Base-by-base conservation (phyloP, 2,888 invertebrate species). In the Coenonympha glycerion region DNA sequence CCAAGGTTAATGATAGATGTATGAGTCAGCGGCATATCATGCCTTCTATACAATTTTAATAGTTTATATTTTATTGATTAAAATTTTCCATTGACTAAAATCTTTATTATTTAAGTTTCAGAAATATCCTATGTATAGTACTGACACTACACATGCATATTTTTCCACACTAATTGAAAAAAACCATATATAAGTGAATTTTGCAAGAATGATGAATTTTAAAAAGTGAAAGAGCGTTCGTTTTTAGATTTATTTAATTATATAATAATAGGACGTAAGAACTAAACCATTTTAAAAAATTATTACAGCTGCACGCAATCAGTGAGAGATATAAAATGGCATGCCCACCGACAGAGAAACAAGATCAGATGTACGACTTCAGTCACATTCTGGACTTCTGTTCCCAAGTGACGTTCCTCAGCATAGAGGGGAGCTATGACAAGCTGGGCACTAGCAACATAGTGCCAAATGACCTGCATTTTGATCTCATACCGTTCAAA, bases 361-460 rank as follows among this genome's bases (percentile, higher is more conserved):
- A 90, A 18, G 94, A 95, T 64, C 92, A 92, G 61, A 91, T 92
- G 75, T 94, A 92, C 65, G 97, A 98, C 79, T 93, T 98, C 63
- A 95, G 96, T 57, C 96, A 97, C 67, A 92, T 97, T 1, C 76
- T 98, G 47, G 98, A 98, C 77, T 95, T 96, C 68, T 94, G 93
- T 73, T 92, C 92, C 0, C 92, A 95, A 68, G 80, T 97, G 19
- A 90, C 90, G 15, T 88, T 89, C 16, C 76, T 96, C 8, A 89
- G 88, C 59, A 90, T 96, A 4, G 87, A 87, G 66, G 94, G 95
- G 2, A 91, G 89, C 61, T 84, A 88, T 19, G 88, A 90, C 49
- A 89, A 90, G 31, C 91, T 95, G 37, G 93, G 93, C 5, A 91
- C 92, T 0, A 97, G 97, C 71, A 96, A 95, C 71, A 92, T 98